Evolutionary conservation across 2,113 vertebrate species (phyloP).

Genomic region (Calonectris borealis): DNA sequence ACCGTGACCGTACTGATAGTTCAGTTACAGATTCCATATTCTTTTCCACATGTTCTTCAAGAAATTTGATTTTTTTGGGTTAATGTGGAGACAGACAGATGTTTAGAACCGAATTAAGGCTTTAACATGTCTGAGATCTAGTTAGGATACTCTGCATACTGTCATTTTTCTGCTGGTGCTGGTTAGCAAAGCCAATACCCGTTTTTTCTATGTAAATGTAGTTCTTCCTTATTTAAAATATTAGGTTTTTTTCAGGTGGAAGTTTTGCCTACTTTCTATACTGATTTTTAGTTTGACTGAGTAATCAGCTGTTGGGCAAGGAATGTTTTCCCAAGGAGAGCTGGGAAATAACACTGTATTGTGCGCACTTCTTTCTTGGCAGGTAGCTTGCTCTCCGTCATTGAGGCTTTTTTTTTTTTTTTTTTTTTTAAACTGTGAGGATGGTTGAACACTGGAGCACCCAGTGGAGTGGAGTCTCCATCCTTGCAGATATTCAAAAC

Average conservation of each 20-base stretch:
- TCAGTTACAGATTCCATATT: not conserved
- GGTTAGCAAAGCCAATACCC: fast-evolving
- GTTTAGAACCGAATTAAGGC: not conserved
- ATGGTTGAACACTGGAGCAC: not conserved
- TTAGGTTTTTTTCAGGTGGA: not conserved
- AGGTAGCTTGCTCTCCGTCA: not conserved
- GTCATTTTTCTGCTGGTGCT: not conserved
- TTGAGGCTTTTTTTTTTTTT: no score
- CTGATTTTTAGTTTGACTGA: not conserved
- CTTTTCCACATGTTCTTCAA: not conserved
- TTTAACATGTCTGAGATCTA: not conserved
- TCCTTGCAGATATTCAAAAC: not conserved
- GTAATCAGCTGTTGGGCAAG: not conserved
- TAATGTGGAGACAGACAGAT: not conserved
- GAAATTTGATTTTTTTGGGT: not conserved
- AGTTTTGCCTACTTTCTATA: not conserved
- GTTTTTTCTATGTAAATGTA: not conserved
- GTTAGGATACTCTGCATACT: not conserved
- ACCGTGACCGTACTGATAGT: not conserved
- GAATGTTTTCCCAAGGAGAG: not conserved
- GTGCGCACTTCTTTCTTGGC: not conserved
- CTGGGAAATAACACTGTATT: not conserved
- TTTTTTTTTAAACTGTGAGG: not conserved
- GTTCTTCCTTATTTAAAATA: not conserved
- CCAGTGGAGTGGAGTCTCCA: not conserved